Percentiles rank a stretch among this genome's conserved stretches.
Conservation (phyloP, 2,797 vertebrate species). For the Iguana delicatissima region DNA sequence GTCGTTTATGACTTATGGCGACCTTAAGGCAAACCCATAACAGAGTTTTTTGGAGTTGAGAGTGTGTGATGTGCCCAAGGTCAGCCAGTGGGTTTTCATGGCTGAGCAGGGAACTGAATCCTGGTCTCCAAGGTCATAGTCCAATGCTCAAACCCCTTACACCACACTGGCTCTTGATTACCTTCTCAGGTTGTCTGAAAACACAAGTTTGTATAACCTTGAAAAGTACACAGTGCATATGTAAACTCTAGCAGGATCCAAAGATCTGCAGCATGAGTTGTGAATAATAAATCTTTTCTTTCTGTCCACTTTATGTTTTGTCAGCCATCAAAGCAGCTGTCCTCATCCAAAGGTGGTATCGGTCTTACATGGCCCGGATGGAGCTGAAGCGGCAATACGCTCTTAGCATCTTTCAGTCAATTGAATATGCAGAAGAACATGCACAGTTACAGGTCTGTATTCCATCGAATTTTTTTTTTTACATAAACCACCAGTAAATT, state of each 20-base stretch:
- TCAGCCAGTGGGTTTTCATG: too few species aligned
- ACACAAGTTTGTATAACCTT: background rate
- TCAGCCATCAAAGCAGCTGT: conserved; percentile 90
- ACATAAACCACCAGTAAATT: background rate
- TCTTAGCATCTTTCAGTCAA: conserved; percentile 94
- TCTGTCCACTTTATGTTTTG: conserved; percentile 48
- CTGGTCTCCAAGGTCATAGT: too few species aligned
- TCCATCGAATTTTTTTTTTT: conserved; percentile 16
- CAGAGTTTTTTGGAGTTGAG: too few species aligned
- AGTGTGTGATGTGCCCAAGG: too few species aligned
- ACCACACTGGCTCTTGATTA: background rate
- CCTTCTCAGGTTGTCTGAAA: background rate
- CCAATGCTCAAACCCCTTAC: too few species aligned
- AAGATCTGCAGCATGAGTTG: background rate
- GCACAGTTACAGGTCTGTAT: conserved; percentile 91
- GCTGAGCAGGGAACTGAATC: too few species aligned
- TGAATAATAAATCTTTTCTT: conserved; percentile 35
- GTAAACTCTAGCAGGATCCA: too few species aligned
- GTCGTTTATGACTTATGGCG: too few species aligned
- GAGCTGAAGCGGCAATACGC: conserved; percentile 91
- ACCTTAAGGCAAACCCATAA: too few species aligned
- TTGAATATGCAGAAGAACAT: conserved; percentile 96
- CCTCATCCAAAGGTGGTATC: conserved; percentile 96
- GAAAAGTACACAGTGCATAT: background rate
- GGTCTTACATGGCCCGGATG: conserved; percentile 88